Evolutionary conservation across 2,888 invertebrate genomes (phyloP).

Genomic region (Taphrorychus bicolor): DNA sequence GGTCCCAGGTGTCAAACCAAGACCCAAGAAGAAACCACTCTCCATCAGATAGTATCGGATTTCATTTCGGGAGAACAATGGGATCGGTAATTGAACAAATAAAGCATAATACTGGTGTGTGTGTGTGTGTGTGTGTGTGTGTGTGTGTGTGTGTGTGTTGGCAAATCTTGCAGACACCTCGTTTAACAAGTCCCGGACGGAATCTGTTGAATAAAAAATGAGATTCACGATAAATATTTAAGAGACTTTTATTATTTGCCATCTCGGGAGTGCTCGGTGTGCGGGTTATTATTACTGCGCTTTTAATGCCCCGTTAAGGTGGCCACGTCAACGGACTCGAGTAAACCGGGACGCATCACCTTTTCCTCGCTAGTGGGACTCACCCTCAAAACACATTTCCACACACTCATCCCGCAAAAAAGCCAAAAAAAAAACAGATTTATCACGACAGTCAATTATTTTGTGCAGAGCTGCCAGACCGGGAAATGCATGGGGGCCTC

Average conservation of each 20-base stretch:
- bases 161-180: slow-evolving; percentile 41
- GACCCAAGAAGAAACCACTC: slow-evolving; percentile 24
- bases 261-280: background rate
- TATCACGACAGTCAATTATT: slow-evolving; percentile 49
- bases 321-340: background rate
- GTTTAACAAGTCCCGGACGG: slow-evolving; percentile 36
- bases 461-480: slow-evolving; percentile 55
- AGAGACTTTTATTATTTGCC: slow-evolving; percentile 20
- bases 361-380: too few species aligned
- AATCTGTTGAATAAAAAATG: slow-evolving; percentile 39
- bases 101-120: slow-evolving; percentile 36
- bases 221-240: slow-evolving; percentile 39
- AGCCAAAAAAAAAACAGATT: slow-evolving; percentile 34
- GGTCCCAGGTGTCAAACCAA: slow-evolving; percentile 28
- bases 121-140: too few species aligned
- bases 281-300: slow-evolving; percentile 3
- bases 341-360: too few species aligned
- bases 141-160: slow-evolving; percentile 35
- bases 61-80: slow-evolving; percentile 36
- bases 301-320: slow-evolving; percentile 3
- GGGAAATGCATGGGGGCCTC: slow-evolving; percentile 32
- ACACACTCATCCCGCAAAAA: slow-evolving; percentile 20
- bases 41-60: slow-evolving; percentile 31
- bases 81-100: slow-evolving; percentile 38
- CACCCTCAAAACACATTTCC: slow-evolving; percentile 16